Conservation (phyloP, 2,888 invertebrate genomes). For the Diaprepes abbreviatus region DNA sequence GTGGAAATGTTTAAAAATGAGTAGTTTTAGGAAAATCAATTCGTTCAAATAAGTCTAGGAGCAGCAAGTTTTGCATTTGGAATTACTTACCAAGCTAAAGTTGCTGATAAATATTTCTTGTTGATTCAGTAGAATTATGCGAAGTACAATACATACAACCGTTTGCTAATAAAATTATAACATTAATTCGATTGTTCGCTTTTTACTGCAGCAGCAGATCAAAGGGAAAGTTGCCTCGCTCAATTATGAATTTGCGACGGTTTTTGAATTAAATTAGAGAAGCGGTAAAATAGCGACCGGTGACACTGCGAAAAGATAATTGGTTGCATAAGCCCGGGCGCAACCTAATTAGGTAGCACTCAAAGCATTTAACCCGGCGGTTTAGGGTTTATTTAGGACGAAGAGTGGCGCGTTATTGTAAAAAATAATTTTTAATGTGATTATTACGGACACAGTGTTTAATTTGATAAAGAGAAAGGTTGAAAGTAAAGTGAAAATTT, state of each 20-base stretch:
- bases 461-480: too few species aligned
- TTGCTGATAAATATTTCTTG: too few species aligned
- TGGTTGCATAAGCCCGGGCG: slow-evolving; percentile 12
- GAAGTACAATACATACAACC: too few species aligned
- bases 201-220: neutral
- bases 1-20: too few species aligned
- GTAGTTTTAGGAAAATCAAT: too few species aligned
- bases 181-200: neutral
- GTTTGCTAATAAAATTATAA: neutral
- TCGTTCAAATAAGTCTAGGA: too few species aligned
- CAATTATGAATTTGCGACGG: slow-evolving; percentile 7
- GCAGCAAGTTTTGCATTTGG: too few species aligned
- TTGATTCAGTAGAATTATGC: too few species aligned
- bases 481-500: too few species aligned
- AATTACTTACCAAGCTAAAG: too few species aligned
- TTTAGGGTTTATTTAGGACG: neutral
- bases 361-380: neutral
- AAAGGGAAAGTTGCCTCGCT: slow-evolving; percentile 1
- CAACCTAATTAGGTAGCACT: slow-evolving; percentile 12
- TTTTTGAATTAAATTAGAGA: slow-evolving; percentile 3
- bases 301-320: slow-evolving; percentile 11
- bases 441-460: too few species aligned
- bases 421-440: too few species aligned
- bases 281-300: slow-evolving; percentile 5
- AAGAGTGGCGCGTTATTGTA: neutral